Percentiles rank a stretch among this genome's conserved stretches.
Evolutionary conservation across 1,140 invertebrate genomes (phyloP).

Genomic region (Uloborus diversus): DNA sequence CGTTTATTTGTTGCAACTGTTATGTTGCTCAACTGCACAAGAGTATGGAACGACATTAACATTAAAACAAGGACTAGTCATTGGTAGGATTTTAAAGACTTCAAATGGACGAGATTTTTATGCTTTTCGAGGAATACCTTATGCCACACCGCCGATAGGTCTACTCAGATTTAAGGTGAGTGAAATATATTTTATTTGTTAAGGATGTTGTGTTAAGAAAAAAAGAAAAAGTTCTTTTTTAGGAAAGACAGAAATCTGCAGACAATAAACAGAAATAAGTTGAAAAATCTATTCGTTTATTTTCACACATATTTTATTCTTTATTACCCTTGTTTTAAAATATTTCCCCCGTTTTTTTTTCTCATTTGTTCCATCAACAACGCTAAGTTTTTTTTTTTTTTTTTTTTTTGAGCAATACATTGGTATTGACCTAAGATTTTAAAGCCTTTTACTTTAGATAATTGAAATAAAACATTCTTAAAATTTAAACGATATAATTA

Average conservation of each 20-base stretch:
- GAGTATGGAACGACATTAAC: slow-evolving; percentile 37
- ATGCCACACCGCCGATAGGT: slow-evolving; percentile 74
- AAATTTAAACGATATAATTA: too few relatives aligned
- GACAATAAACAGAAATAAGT: too few relatives aligned
- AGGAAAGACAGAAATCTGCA: not conserved
- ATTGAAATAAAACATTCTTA: too few relatives aligned
- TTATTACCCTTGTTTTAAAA: not conserved
- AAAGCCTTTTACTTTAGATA: too few relatives aligned
- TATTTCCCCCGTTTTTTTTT: not conserved
- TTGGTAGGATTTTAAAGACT: slow-evolving; percentile 40
- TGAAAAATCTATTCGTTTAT: not conserved
- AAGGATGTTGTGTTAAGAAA: too few relatives aligned
- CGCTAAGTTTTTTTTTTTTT: too few relatives aligned
- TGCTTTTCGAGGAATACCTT: slow-evolving; percentile 75
- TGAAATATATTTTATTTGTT: not conserved
- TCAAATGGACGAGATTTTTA: slow-evolving; percentile 40
- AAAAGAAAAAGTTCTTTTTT: too few relatives aligned
- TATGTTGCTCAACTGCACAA: slow-evolving; percentile 30
- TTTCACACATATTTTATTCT: not conserved
- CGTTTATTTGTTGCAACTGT: too few relatives aligned
- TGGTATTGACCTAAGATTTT: too few relatives aligned
- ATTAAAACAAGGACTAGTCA: slow-evolving; percentile 36
- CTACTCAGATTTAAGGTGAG: slow-evolving; percentile 67
- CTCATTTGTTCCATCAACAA: not conserved
- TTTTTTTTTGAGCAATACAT: too few relatives aligned